Conservation (phyloP, 2,797 vertebrate genomes). For the Tenualosa ilisha region DNA sequence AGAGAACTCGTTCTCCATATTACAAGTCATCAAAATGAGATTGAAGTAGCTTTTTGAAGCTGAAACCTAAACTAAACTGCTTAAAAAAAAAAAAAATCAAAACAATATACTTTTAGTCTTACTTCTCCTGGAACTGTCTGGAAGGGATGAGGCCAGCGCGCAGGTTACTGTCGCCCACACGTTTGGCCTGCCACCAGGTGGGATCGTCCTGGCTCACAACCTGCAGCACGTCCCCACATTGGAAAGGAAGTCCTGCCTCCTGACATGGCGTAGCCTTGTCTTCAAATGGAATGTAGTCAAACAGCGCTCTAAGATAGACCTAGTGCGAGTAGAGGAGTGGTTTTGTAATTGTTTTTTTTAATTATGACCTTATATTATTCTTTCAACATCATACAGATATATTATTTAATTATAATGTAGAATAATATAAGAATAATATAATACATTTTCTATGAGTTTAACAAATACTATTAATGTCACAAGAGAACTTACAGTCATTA, state of each 20-base stretch:
- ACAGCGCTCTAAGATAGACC: constrained; percentile 94
- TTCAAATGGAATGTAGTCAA: constrained; percentile 91
- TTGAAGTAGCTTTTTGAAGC: too few relatives aligned
- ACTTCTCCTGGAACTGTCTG: constrained; percentile 98
- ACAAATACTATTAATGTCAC: too few relatives aligned
- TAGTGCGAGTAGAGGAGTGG: constrained; percentile 59
- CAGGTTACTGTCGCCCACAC: constrained; percentile 91
- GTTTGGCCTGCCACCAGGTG: constrained; percentile 98
- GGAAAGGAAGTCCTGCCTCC: constrained; percentile 96
- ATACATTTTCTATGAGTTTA: too few relatives aligned
- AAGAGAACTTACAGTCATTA: too few relatives aligned
- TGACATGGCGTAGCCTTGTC: constrained; percentile 98
- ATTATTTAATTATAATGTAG: too few relatives aligned
- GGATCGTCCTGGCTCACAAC: constrained; percentile 96
- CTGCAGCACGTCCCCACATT: constrained; percentile 93
- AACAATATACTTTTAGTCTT: constrained; percentile 38
- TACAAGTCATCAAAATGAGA: too few relatives aligned
- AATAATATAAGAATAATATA: too few relatives aligned
- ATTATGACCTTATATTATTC: neutral
- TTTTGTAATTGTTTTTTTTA: neutral
- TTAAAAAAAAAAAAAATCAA: too few relatives aligned
- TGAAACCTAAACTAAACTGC: too few relatives aligned
- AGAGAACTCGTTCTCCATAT: too few relatives aligned
- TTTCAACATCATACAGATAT: too few relatives aligned
- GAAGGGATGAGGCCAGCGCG: constrained; percentile 95